These are phyloP conservation scores for Bothrops jararaca DNA, from an alignment of 2,113 vertebrate species.

Conservation along the genomic window DNA sequence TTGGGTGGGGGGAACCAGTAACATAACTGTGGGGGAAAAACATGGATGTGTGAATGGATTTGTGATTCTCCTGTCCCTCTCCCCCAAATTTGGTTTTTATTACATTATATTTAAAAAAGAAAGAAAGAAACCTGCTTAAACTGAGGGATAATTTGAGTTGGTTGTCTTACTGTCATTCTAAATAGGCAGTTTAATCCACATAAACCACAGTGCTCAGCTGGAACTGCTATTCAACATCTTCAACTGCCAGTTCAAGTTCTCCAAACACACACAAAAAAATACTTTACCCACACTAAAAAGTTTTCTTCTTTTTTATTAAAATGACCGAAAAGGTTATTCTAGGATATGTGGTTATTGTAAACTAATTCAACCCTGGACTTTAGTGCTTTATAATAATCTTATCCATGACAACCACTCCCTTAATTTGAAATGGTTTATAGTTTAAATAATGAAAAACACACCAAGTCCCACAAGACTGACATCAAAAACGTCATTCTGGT, in stretches of 20 bases:
- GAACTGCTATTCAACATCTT: constrained; percentile 51
- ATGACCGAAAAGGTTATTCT: constrained; percentile 51
- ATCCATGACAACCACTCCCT: constrained; percentile 23
- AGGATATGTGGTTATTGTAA: constrained; percentile 58
- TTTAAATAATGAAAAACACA: constrained; percentile 45
- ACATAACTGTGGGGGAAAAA: no score
- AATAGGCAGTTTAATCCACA: constrained; percentile 36
- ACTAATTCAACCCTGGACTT: constrained; percentile 39
- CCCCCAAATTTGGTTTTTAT: constrained; percentile 25
- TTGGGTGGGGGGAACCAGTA: neutral
- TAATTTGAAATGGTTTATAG: constrained; percentile 48
- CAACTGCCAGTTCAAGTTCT: constrained; percentile 54
- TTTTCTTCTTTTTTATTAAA: constrained; percentile 48
- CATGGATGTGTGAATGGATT: neutral
- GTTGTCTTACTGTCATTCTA: constrained; percentile 41
- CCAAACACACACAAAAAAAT: constrained; percentile 40
- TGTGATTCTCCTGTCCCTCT: neutral
- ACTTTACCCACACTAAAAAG: constrained; percentile 39
- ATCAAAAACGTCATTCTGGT: constrained; percentile 18
- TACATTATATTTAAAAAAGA: constrained; percentile 10
- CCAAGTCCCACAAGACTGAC: constrained; percentile 19
- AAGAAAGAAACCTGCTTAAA: neutral
- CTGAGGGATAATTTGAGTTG: constrained; percentile 21
- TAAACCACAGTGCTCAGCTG: constrained; percentile 35
- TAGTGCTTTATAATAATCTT: constrained; percentile 37